phyloP scores from a whole-genome alignment of 2,113 vertebrate genomes.

The Pelobates fuscus region DNA sequence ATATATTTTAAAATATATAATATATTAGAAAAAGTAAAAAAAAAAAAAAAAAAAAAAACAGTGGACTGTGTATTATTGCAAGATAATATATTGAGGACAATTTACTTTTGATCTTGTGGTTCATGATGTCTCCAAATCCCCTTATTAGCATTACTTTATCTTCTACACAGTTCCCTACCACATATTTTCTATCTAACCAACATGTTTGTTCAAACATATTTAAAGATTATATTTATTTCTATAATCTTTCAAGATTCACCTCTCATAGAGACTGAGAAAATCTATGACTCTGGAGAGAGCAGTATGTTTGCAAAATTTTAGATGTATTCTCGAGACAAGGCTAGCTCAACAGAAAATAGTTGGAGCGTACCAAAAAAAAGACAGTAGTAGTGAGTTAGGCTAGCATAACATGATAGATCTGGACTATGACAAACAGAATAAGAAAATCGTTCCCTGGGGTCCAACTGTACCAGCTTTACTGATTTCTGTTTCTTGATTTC shows the following conservation, averaged over 20 bases:
- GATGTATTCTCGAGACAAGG: slow-evolving; percentile 89
- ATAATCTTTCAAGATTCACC: slow-evolving; percentile 90
- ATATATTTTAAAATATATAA: too few relatives aligned
- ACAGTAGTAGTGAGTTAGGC: slow-evolving; percentile 78
- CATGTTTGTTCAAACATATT: too few relatives aligned
- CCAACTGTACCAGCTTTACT: slow-evolving; percentile 76
- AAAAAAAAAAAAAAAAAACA: too few relatives aligned
- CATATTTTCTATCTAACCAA: too few relatives aligned
- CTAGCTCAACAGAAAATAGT: slow-evolving; percentile 87
- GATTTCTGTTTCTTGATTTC: slow-evolving; percentile 83
- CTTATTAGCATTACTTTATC: too few relatives aligned
- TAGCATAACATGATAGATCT: slow-evolving; percentile 86
- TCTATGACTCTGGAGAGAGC: slow-evolving; percentile 80
- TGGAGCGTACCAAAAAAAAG: slow-evolving; percentile 77
- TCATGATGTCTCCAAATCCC: too few relatives aligned
- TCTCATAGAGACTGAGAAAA: slow-evolving; percentile 88
- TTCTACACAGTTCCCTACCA: too few relatives aligned
- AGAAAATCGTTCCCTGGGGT: slow-evolving; percentile 84
- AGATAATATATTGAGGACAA: too few relatives aligned
- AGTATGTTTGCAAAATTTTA: slow-evolving; percentile 84
- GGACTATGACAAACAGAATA: slow-evolving; percentile 92
- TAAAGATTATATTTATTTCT: too few relatives aligned
- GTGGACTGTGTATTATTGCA: too few relatives aligned
- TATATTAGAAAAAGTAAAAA: too few relatives aligned
- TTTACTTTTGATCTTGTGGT: too few relatives aligned